Base-by-base conservation (phyloP, 2,797 vertebrate genomes). In the Gobionotothen gibberifrons region DNA sequence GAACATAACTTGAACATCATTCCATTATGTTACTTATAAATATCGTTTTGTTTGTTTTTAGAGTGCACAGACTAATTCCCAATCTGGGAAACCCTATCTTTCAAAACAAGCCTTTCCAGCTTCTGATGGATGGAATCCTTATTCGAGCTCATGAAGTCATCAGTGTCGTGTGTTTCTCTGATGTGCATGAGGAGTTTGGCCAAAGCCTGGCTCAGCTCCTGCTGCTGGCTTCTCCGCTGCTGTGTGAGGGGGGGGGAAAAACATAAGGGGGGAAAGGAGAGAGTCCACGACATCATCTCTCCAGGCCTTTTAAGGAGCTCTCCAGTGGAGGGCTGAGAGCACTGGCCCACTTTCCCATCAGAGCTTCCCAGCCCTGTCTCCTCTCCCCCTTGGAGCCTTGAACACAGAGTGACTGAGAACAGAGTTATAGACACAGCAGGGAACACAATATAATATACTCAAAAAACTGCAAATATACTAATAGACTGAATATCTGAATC, bases 251-350 rank as follows among this genome's bases (percentile, higher is more conserved):
- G 84, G 68, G 75, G 79, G 64, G 74, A 78, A 81, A 82, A 79
- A 65, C 84, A 74, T 42, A 73, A 80, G 62, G 60, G 65, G 70
- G 42, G 14, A 52, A 62, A 71, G 77, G 74, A 79, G 77, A 76
- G 89, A 86, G 86, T 89, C 89, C 81, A 89, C 91, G 82, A 92
- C 93, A 94, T 94, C 92, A 93, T 94, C 92, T 92, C 88, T 92
- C 90, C 93, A 87, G 88, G 82, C 95, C 95, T 95, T 95, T 94
- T 95, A 95, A 93, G 94, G 94, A 94, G 89, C 90, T 94, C 90
- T 94, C 92, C 90, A 91, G 92, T 19, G 90, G 90, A 94, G 92
- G 86, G 87, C 87, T 89, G 81, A 80, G 83, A 91, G 65, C 21
- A 68, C 85, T 94, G 93, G 92, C 93, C 93, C 91, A 93, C 84